A percentile compares a stretch with the other conserved stretches of the same genome.
These are phyloP conservation scores for Aurelia sp. DNA, from an alignment of 30 jellyfish, hydroid and myxozoan genomes.

Conservation along the genomic window DNA sequence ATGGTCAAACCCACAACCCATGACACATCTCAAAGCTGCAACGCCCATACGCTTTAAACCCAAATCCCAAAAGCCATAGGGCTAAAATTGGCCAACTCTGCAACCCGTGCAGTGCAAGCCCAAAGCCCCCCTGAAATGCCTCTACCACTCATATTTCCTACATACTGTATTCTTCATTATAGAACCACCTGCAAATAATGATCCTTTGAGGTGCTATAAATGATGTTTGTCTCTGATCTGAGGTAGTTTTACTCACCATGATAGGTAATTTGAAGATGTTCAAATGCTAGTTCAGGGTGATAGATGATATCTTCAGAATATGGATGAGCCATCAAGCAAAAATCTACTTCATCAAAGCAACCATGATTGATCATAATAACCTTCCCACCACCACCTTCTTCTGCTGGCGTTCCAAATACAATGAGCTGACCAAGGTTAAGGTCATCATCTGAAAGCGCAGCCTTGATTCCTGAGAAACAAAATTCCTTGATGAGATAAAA, in stretches of 20 bases:
- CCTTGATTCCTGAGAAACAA: conserved; percentile 22
- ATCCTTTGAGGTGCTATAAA: too few species aligned
- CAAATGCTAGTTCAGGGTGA: conserved; percentile 68
- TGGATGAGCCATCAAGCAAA: conserved; percentile 99
- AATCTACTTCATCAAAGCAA: conserved; percentile 87
- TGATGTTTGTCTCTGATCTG: not conserved
- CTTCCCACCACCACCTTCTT: conserved; percentile 99
- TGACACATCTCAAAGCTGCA: too few species aligned
- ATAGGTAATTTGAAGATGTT: conserved; percentile 50
- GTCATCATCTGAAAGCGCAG: conserved; percentile 30
- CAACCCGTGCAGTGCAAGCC: too few species aligned
- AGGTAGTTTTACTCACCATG: conserved; percentile 25
- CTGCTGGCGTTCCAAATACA: conserved; percentile 99
- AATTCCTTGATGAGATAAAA: too few species aligned
- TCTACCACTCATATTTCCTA: too few species aligned
- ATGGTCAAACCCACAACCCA: too few species aligned
- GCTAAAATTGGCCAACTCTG: too few species aligned
- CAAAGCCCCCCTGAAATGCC: too few species aligned
- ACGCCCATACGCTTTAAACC: too few species aligned
- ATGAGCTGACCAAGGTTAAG: conserved; percentile 30
- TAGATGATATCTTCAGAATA: conserved; percentile 64
- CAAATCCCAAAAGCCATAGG: too few species aligned
- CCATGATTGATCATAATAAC: conserved; percentile 78
- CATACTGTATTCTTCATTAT: too few species aligned
- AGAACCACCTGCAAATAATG: too few species aligned